These are phyloP conservation scores for Drosophila bocqueti DNA, from an alignment of 1,140 invertebrate species.

Conservation along the genomic window DNA sequence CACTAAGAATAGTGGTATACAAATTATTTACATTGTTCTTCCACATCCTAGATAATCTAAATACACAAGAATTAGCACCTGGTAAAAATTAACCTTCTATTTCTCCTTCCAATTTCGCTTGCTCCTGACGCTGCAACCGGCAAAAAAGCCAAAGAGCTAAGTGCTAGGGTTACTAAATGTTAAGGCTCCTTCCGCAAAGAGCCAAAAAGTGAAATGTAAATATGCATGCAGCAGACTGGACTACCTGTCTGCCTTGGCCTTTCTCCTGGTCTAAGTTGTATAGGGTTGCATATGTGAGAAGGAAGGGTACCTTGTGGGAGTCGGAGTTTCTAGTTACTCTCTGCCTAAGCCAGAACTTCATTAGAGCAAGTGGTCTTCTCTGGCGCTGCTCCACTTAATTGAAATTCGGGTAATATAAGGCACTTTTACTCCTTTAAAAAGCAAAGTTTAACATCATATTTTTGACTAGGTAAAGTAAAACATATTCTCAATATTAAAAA, in stretches of 20 bases:
- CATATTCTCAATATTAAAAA: too few species aligned
- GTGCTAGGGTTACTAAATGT: conserved; percentile 50
- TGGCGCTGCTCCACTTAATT: conserved; percentile 55
- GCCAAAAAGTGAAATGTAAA: conserved; percentile 45
- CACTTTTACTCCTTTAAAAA: neutral
- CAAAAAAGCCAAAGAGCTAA: conserved; percentile 49
- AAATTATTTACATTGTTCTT: neutral
- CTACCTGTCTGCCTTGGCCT: conserved; percentile 8
- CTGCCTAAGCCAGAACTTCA: conserved; percentile 61
- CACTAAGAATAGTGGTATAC: too few species aligned
- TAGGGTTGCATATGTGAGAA: conserved; percentile 30
- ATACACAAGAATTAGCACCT: neutral
- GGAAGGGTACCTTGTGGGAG: conserved; percentile 2
- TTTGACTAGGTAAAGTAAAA: neutral
- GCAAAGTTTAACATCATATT: neutral
- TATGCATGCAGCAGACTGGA: conserved; percentile 25
- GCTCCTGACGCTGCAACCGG: conserved; percentile 1
- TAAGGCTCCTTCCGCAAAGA: conserved; percentile 20
- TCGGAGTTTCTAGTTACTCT: conserved; percentile 17
- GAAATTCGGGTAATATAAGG: conserved; percentile 60
- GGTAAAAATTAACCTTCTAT: neutral
- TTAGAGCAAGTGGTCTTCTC: conserved; percentile 62
- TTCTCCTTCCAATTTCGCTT: neutral
- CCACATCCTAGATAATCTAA: too few species aligned
- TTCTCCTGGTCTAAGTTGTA: conserved; percentile 24